Evolutionary conservation across 2,797 vertebrate species (phyloP).

Genomic region (Aeoliscus strigatus): DNA sequence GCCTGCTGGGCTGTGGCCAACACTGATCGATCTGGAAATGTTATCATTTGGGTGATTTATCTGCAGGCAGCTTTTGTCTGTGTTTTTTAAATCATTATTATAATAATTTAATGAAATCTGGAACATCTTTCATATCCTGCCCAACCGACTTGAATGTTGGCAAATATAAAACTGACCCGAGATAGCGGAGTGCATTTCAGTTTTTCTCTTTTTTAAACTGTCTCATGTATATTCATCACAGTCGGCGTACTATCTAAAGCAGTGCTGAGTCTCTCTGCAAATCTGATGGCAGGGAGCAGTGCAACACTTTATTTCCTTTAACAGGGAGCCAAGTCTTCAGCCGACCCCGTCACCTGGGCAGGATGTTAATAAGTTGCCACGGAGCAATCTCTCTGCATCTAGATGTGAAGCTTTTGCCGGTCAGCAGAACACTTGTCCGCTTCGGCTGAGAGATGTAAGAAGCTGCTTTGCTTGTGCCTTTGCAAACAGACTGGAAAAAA

Average conservation of each 20-base stretch:
- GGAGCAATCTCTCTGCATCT: conserved; percentile 45
- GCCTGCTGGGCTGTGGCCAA: no score
- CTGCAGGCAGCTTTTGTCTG: conserved; percentile 53
- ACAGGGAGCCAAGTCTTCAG: conserved; percentile 26
- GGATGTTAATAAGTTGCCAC: conserved; percentile 51
- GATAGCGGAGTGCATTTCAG: conserved; percentile 38
- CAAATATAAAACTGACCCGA: conserved; percentile 42
- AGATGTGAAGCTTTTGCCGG: conserved; percentile 41
- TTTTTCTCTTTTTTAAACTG: conserved; percentile 39
- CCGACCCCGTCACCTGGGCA: conserved; percentile 35
- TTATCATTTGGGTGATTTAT: conserved; percentile 54
- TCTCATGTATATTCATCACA: conserved; percentile 45
- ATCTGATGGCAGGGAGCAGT: conserved; percentile 18
- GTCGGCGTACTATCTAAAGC: conserved; percentile 42
- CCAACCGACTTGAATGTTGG: conserved; percentile 38
- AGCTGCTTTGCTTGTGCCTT: conserved; percentile 24
- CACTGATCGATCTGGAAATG: conserved; percentile 57
- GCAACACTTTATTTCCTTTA: conserved; percentile 18
- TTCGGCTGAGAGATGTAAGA: conserved; percentile 46
- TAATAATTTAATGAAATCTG: conserved; percentile 54
- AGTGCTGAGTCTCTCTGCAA: conserved; percentile 7
- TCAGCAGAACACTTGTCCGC: conserved; percentile 62
- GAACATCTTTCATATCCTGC: conserved; percentile 41
- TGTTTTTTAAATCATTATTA: conserved; percentile 41
- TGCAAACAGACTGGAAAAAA: conserved; percentile 54